phyloP scores from a whole-genome alignment of 2,888 invertebrate species.

The Omphaloscelis lunosa region DNA sequence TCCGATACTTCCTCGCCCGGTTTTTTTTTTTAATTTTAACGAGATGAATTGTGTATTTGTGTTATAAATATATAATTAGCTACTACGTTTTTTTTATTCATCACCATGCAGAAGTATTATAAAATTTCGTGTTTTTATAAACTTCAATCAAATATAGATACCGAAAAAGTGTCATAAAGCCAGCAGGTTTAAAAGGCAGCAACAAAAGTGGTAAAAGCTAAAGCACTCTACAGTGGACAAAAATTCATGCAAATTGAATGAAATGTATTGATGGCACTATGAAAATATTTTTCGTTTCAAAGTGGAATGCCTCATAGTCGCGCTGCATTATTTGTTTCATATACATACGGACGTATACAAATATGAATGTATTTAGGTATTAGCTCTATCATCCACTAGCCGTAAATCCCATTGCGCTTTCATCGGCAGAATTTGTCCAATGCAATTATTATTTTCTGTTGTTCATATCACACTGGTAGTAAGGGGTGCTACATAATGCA shows the following conservation, averaged over 20 bases:
- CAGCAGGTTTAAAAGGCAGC: constrained; percentile 80
- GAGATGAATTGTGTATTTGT: neutral
- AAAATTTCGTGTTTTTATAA: constrained; percentile 13
- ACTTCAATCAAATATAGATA: constrained; percentile 37
- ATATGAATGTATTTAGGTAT: constrained; percentile 34
- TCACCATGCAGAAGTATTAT: neutral
- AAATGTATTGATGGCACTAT: constrained; percentile 85
- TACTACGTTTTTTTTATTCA: neutral
- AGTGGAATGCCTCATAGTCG: constrained; percentile 70
- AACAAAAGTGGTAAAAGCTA: constrained; percentile 82
- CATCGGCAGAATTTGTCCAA: constrained; percentile 42
- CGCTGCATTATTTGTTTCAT: constrained; percentile 67
- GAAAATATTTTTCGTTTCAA: constrained; percentile 81
- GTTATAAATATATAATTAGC: neutral
- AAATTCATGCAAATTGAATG: constrained; percentile 86
- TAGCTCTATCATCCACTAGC: constrained; percentile 34
- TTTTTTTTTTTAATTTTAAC: neutral
- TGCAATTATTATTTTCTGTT: constrained; percentile 54
- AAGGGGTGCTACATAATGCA: neutral
- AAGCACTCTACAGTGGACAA: constrained; percentile 79
- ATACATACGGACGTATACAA: constrained; percentile 37
- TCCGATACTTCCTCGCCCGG: too few relatives aligned
- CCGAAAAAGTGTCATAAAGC: constrained; percentile 70
- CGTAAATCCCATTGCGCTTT: constrained; percentile 53
- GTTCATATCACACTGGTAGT: constrained; percentile 37